Percentiles rank a stretch among this genome's conserved stretches.
Conservation (phyloP, 2,888 invertebrate species). For the Pristionchus fissidentatus region DNA sequence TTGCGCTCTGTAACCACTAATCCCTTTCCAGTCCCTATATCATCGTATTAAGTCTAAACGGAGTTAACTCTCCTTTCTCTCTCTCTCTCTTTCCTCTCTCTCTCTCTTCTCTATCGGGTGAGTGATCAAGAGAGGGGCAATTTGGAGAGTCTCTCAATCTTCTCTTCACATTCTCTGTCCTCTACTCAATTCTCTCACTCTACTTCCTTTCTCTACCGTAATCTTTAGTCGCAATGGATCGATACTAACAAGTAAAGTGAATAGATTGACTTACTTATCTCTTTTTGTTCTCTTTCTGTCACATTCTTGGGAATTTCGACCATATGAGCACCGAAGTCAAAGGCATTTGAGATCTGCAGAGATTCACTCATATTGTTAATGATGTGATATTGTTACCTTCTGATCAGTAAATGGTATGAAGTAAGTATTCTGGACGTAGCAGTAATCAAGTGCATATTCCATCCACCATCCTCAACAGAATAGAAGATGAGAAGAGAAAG, state of each 20-base stretch:
- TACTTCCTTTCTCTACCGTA: conserved; percentile 5
- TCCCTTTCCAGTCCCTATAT: not conserved
- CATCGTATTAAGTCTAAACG: conserved; percentile 19
- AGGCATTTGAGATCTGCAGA: conserved; percentile 61
- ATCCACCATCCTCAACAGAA: conserved; percentile 74
- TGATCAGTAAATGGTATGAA: conserved; percentile 77
- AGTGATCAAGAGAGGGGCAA: conserved; percentile 27
- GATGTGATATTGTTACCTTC: conserved; percentile 44
- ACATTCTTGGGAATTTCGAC: conserved; percentile 76
- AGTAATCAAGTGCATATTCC: conserved; percentile 79
- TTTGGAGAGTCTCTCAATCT: not conserved
- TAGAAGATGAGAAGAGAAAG: not conserved
- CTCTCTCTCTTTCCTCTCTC: not conserved
- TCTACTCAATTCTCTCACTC: not conserved
- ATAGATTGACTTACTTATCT: conserved; percentile 71
- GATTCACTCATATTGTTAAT: conserved; percentile 38
- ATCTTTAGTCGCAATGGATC: conserved; percentile 3
- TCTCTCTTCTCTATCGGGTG: not conserved
- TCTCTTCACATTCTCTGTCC: not conserved
- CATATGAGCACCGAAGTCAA: conserved; percentile 70
- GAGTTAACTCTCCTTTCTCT: not conserved
- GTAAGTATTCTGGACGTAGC: conserved; percentile 79
- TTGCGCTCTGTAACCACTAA: not conserved
- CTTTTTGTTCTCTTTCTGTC: conserved; percentile 75
- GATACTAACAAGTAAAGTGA: not conserved